phyloP scores from a whole-genome alignment of 2,113 vertebrate genomes.

The Bambusicola thoracicus region DNA sequence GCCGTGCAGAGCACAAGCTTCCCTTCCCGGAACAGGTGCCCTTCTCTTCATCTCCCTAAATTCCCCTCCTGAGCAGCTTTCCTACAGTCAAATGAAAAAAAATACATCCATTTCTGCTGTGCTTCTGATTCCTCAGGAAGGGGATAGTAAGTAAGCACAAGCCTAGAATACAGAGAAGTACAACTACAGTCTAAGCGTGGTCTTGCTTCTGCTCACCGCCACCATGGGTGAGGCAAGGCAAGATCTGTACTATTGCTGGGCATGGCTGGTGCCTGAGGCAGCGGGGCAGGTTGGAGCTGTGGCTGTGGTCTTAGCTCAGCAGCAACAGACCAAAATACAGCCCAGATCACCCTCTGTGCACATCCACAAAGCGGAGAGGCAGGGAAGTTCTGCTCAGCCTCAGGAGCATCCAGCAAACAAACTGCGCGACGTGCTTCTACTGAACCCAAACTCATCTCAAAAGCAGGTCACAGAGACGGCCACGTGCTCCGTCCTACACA shows the following conservation, averaged over 20 bases:
- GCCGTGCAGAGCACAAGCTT: background rate
- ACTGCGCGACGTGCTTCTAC: fast-evolving
- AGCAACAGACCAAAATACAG: background rate
- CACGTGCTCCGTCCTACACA: fast-evolving
- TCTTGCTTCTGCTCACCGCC: background rate
- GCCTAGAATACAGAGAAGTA: background rate
- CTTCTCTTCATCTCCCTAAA: background rate
- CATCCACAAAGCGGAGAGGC: fast-evolving
- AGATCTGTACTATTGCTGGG: background rate
- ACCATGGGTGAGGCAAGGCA: background rate
- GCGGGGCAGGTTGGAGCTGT: background rate
- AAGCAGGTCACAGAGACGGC: background rate
- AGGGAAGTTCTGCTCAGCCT: background rate
- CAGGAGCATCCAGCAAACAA: background rate
- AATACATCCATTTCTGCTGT: background rate
- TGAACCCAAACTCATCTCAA: background rate
- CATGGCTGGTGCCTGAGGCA: background rate
- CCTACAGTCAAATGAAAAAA: background rate
- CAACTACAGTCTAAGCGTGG: background rate
- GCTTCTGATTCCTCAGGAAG: background rate
- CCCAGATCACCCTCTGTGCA: background rate
- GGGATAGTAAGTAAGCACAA: background rate
- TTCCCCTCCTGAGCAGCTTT: background rate
- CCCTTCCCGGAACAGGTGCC: background rate
- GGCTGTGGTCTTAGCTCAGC: background rate